Evolutionary conservation across 2,113 vertebrate genomes (phyloP).

Genomic region (Dasyprocta punctata): DNA sequence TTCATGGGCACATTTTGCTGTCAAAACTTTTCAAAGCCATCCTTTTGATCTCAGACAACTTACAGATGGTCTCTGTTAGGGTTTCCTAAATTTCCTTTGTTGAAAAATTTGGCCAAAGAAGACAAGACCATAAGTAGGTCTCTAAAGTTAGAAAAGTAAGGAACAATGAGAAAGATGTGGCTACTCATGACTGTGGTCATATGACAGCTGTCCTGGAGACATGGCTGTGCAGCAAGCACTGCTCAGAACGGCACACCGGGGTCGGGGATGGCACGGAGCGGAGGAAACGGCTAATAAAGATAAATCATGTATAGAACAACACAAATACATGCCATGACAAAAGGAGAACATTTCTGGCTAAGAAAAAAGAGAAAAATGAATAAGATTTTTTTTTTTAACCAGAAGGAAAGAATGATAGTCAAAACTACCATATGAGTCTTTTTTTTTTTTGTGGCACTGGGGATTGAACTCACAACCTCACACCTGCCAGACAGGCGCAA

Average conservation of each 20-base stretch:
- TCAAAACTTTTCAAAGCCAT: background rate
- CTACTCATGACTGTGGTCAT: background rate
- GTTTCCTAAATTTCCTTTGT: constrained; percentile 22
- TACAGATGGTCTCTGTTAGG: background rate
- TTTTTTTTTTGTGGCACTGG: too few species aligned
- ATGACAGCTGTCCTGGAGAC: background rate
- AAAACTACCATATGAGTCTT: background rate
- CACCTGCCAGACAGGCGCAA: too few species aligned
- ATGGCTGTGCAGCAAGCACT: background rate
- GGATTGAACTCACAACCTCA: too few species aligned
- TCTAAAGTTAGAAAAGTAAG: background rate
- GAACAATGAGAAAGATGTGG: background rate
- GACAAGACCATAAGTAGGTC: background rate
- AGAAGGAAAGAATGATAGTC: constrained; percentile 4
- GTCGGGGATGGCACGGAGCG: background rate
- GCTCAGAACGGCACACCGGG: background rate
- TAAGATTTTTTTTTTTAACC: background rate
- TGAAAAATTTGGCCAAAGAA: background rate
- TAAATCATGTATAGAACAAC: background rate
- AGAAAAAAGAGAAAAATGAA: background rate
- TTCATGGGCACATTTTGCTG: background rate
- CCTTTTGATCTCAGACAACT: background rate
- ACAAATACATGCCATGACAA: background rate
- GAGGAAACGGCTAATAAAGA: background rate
- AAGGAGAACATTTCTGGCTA: background rate